A percentile compares a stretch with the other conserved stretches of the same genome.
These are phyloP conservation scores for Trochalopteron elliotii DNA, from an alignment of 2,113 vertebrate species.

Conservation along the genomic window DNA sequence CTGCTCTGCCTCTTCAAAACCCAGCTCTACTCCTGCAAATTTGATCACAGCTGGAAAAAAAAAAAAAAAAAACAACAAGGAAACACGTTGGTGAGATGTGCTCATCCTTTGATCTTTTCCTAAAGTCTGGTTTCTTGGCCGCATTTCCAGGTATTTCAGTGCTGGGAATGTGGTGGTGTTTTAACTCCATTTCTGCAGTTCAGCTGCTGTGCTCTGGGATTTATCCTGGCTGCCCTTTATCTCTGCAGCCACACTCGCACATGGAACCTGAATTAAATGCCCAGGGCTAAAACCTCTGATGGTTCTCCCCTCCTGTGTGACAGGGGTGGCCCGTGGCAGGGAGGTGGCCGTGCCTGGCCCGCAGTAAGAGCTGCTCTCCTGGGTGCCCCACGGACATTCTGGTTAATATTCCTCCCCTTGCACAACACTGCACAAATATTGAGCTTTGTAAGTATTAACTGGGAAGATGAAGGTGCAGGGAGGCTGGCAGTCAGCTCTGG, in stretches of 20 bases:
- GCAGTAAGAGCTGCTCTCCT: background rate
- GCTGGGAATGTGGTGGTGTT: background rate
- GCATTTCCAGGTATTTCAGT: background rate
- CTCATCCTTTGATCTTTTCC: background rate
- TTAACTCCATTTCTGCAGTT: background rate
- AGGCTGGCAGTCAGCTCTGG: background rate
- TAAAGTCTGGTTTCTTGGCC: background rate
- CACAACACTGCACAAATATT: background rate
- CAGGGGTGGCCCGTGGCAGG: accelerated
- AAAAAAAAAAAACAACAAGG: background rate
- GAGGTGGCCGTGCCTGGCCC: background rate
- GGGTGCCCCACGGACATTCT: background rate
- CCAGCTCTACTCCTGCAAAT: background rate
- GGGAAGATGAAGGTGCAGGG: background rate
- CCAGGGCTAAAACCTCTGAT: background rate
- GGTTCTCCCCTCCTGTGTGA: accelerated
- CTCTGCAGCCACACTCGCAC: background rate
- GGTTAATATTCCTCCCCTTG: background rate
- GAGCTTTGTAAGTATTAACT: background rate
- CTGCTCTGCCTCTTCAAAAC: background rate
- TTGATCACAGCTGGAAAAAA: background rate
- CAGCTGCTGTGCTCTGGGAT: background rate
- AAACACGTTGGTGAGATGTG: background rate
- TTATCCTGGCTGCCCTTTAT: background rate
- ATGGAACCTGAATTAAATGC: background rate